Evolutionary conservation across 1,140 invertebrate species (phyloP), one percentile per base, ranked within the genome.

Genomic region (Leptoteleia sp.): DNA sequence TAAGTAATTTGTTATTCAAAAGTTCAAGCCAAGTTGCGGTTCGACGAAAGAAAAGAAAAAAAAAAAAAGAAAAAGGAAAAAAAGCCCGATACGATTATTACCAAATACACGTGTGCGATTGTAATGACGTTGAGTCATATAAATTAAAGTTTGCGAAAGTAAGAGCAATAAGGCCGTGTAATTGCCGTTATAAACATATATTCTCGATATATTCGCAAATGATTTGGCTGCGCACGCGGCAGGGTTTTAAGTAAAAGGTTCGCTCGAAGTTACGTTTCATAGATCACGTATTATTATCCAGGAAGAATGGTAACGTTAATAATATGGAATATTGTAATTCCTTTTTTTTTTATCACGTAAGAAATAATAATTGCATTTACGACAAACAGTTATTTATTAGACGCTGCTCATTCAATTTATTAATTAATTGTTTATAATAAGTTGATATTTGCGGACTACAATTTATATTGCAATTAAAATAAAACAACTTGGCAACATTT

Each of bases 131-230:
- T 31, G 43, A 38, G 33, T 11, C 31, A 16, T 61, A 17, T 62
- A 38, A 62, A 62, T 62, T 50, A n/a, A 75, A 59, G 35, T 55
- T 50, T 38, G 64, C 31, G 52, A 68, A 68, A 68, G 64, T 68
- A 68, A 54, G 16, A 38, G 59, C n/a, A 54, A 52, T 65, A 27
- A 55, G 33, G n/a, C 12, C 48, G 15, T 25, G 42, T 65, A 65
- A 75, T 75, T 75, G 42, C 50, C 13, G 52, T 45, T 40, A 65
- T 75, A 75, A 75, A 72, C 48, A 62, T 33, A 54, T 42, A 59
- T 62, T 55, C 25, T 13, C 29, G 47, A 40, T 31, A 43, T 55
- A 61, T 57, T 16, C 13, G 22, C 55, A 42, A 43, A 43, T 47
- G 52, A 57, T 59, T 54, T 42, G 35, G n/a, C 15, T 29, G 13